phyloP scores from a whole-genome alignment of 2,888 invertebrate genomes.

The Zelleria hepariella region DNA sequence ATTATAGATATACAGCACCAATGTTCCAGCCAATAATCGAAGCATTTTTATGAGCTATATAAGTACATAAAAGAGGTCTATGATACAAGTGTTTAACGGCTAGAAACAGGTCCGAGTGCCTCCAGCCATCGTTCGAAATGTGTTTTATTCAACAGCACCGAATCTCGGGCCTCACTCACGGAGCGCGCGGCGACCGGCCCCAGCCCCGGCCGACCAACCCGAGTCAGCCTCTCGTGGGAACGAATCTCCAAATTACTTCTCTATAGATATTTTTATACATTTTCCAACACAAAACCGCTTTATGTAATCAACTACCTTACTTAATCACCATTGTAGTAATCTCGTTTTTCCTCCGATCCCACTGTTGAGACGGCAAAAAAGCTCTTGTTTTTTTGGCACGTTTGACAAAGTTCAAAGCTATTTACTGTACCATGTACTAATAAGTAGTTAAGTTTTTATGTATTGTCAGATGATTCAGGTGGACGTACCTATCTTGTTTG shows the following conservation, averaged over 20 bases:
- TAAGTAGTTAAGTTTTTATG: too few relatives aligned
- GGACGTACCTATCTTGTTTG: too few relatives aligned
- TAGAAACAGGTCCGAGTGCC: not conserved
- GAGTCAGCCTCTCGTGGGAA: not conserved
- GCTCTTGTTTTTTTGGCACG: not conserved
- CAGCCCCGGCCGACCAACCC: not conserved
- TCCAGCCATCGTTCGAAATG: not conserved
- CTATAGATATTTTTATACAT: not conserved
- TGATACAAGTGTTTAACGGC: not conserved
- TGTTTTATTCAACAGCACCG: not conserved
- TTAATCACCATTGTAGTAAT: not conserved
- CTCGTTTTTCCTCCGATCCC: not conserved
- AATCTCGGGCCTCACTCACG: not conserved
- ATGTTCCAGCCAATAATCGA: not conserved
- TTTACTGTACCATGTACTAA: too few relatives aligned
- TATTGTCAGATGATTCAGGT: too few relatives aligned
- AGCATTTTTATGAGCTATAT: not conserved
- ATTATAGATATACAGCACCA: not conserved
- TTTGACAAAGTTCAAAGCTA: not conserved
- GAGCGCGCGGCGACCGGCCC: not conserved
- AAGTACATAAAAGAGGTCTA: not conserved
- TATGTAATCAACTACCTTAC: not conserved
- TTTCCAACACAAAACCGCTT: not conserved
- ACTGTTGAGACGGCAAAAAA: not conserved
- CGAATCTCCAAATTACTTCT: constrained; percentile 1